Percentiles rank a stretch among this genome's conserved stretches.
These are phyloP conservation scores for Beaufortia kweichowensis DNA, from an alignment of 2,113 vertebrate species.

Conservation along the genomic window DNA sequence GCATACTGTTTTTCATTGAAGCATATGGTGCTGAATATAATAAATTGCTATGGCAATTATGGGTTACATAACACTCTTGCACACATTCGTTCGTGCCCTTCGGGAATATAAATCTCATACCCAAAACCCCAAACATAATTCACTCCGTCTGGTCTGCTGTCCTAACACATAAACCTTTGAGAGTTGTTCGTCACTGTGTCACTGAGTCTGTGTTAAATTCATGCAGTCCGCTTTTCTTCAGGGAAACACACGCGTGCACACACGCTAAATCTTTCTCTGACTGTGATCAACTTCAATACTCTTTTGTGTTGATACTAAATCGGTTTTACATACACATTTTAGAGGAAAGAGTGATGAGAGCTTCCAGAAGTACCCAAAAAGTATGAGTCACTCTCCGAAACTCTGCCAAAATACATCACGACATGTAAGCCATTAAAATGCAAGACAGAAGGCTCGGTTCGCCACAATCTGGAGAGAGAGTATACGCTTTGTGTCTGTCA, in stretches of 20 bases:
- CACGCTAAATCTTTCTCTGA: conserved; percentile 10
- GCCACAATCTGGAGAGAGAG: conserved; percentile 23
- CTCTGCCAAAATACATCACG: conserved; percentile 24
- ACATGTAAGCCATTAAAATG: conserved; percentile 6
- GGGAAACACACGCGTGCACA: background rate
- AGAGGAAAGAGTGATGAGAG: background rate
- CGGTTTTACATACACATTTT: conserved; percentile 1
- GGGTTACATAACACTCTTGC: too few relatives aligned
- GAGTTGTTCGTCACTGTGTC: too few relatives aligned
- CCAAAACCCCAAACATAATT: too few relatives aligned
- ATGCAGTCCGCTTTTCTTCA: too few relatives aligned
- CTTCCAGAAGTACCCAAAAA: conserved; percentile 1
- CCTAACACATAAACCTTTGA: too few relatives aligned
- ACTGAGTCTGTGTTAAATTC: too few relatives aligned
- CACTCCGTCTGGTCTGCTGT: too few relatives aligned
- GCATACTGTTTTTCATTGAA: too few relatives aligned
- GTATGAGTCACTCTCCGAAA: conserved; percentile 22
- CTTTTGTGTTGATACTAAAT: conserved; percentile 13
- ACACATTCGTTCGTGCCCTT: too few relatives aligned
- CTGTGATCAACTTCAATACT: background rate
- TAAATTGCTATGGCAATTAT: too few relatives aligned
- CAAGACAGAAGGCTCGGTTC: conserved; percentile 10
- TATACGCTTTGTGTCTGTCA: background rate
- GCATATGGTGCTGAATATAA: too few relatives aligned
- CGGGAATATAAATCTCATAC: too few relatives aligned